These are phyloP conservation scores for Heliconius sara DNA, from an alignment of 2,888 invertebrate genomes.

Conservation along the genomic window DNA sequence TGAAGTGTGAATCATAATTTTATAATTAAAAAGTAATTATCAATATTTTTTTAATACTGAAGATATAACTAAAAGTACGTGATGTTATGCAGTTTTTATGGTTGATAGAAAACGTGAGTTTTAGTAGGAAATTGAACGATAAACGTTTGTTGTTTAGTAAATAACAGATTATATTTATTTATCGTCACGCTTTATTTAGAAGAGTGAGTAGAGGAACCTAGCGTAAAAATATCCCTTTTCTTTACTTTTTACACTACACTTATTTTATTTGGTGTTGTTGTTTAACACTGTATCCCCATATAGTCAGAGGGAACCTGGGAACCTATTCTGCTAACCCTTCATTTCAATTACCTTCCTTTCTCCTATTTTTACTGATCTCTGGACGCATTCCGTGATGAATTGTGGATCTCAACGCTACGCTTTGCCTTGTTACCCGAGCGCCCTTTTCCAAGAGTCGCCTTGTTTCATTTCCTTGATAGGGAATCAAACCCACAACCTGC, in stretches of 20 bases:
- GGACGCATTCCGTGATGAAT: too few relatives aligned
- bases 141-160: neutral
- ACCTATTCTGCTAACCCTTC: too few relatives aligned
- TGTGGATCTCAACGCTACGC: too few relatives aligned
- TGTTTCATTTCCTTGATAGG: too few relatives aligned
- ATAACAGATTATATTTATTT: neutral
- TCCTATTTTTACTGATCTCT: too few relatives aligned
- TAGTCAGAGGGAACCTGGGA: too few relatives aligned
- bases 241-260: neutral
- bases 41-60: neutral
- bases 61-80: constrained; percentile 11
- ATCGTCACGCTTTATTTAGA: neutral
- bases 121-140: constrained; percentile 12
- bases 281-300: too few relatives aligned
- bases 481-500: too few relatives aligned
- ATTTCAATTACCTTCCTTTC: too few relatives aligned
- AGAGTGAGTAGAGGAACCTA: neutral
- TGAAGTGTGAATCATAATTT: neutral
- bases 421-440: too few relatives aligned
- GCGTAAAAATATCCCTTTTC: neutral
- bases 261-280: too few relatives aligned
- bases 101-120: constrained; percentile 15
- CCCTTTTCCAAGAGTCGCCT: too few relatives aligned
- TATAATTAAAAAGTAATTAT: neutral
- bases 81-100: constrained; percentile 14